Percentiles rank a stretch among this genome's conserved stretches.
Evolutionary conservation across 2,888 invertebrate species (phyloP).

Genomic region (Thumatha senex): DNA sequence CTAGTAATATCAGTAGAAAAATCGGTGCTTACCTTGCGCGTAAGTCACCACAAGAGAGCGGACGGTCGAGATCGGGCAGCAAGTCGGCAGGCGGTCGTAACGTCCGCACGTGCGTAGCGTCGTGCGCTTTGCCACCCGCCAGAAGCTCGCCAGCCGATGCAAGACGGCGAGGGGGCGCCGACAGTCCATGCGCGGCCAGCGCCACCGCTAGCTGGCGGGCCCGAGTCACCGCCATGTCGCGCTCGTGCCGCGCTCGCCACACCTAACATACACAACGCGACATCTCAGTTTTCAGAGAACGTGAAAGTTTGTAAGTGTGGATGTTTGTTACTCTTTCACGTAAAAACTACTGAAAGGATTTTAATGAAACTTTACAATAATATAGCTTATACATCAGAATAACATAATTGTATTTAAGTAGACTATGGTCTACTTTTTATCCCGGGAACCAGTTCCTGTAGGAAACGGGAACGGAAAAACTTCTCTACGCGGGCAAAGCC

Average conservation of each 20-base stretch:
- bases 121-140: constrained; percentile 74
- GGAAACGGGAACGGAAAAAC: too few relatives aligned
- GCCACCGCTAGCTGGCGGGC: constrained; percentile 94
- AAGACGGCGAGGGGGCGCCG: constrained; percentile 87
- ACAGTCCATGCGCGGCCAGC: constrained; percentile 92
- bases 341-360: too few relatives aligned
- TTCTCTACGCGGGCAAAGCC: too few relatives aligned
- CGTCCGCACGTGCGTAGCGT: constrained; percentile 80
- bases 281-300: background rate
- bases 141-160: constrained; percentile 85
- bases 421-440: too few relatives aligned
- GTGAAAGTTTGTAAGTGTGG: background rate
- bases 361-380: too few relatives aligned
- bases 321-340: too few relatives aligned
- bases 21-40: constrained; percentile 57
- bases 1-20: too few relatives aligned
- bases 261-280: constrained; percentile 61
- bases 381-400: too few relatives aligned
- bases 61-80: constrained; percentile 76
- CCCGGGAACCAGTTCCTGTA: too few relatives aligned
- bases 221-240: constrained; percentile 93
- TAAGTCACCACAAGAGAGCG: constrained; percentile 77
- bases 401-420: too few relatives aligned
- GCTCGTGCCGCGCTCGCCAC: constrained; percentile 95
- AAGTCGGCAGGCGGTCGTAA: constrained; percentile 69